Base-by-base conservation (phyloP, 2,113 vertebrate species). In the Hyla sarda region DNA sequence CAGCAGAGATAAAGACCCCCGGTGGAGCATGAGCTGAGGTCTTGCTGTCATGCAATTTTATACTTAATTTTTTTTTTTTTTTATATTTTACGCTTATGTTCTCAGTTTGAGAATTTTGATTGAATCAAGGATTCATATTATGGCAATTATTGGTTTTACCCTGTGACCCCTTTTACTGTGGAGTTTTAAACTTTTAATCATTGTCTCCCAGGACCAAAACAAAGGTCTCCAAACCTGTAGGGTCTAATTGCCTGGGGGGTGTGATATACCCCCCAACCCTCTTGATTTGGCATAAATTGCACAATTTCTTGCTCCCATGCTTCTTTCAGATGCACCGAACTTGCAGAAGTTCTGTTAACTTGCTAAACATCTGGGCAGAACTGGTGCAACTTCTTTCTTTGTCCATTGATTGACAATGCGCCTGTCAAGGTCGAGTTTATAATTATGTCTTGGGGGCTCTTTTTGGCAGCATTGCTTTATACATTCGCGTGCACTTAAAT, bases 51-150 rank as follows among this genome's bases (percentile, higher is more conserved):
- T 41, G 14, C 30, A 19, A 25, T 8, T 1, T 54, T 77, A 48
- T 47, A 45, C 34, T 3, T 13, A 7, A 19, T 79, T 76, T 48
- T 48, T n/a, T 54, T 77, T 54, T 45, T 13, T 48, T 13, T 48
- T 8, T 48, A 8, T 79, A 11, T 65, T 67, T 32, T 17, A 67
- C 62, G 14, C 16, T 62, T n/a, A n/a, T n/a, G n/a, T 82, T 47
- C n/a, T 41, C 60, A 67, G 37, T 50, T 65, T 62, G 78, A 28
- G 62, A 82, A n/a, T 69, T 69, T 13, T 67, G 21, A 52, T 71
- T 82, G 60, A 54, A 71, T 82, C 81, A 82, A n/a, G 17, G 65
- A 71, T 71, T 71, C 34, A 1, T 19, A 3, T 82, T 82, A 21
- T 3, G 8, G 16, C n/a, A 47, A 23, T 5, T 16, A 19, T 28